Evolutionary conservation across 2,888 invertebrate species (phyloP).

Genomic region (Xanthorhoe spadicearia): DNA sequence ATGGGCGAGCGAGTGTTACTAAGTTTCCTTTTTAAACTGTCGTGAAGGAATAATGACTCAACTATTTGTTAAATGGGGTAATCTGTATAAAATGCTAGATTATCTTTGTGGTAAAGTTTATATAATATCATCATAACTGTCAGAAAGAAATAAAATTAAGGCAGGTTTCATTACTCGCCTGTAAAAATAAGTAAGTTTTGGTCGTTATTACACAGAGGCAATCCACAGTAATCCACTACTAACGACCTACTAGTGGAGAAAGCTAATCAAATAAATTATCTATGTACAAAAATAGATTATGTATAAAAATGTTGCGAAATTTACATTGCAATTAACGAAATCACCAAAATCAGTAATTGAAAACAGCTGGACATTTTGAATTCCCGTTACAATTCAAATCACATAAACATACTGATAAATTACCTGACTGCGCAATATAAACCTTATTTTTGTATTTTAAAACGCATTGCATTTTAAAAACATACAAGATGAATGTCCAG

Average conservation of each 20-base stretch:
- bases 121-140: background rate
- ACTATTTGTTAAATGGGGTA: conserved; percentile 15
- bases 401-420: conserved; percentile 28
- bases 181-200: too few relatives aligned
- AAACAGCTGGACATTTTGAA: conserved; percentile 18
- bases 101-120: background rate
- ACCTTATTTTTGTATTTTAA: conserved; percentile 24
- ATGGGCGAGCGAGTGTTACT: conserved; percentile 38
- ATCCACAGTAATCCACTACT: too few relatives aligned
- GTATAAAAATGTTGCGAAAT: too few relatives aligned
- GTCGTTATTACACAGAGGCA: too few relatives aligned
- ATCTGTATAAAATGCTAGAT: background rate
- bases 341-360: conserved; percentile 12
- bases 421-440: conserved; percentile 22
- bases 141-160: too few relatives aligned
- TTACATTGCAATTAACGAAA: background rate
- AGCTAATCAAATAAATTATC: too few relatives aligned
- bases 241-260: too few relatives aligned
- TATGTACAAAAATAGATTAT: too few relatives aligned
- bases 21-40: conserved; percentile 27
- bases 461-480: conserved; percentile 36
- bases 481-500: conserved; percentile 30
- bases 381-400: conserved; percentile 32
- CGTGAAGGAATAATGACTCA: conserved; percentile 27
- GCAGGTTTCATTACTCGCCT: too few relatives aligned